phyloP scores from a whole-genome alignment of 64 coral and sea anemone genomes.

The Acropora tenuis region DNA sequence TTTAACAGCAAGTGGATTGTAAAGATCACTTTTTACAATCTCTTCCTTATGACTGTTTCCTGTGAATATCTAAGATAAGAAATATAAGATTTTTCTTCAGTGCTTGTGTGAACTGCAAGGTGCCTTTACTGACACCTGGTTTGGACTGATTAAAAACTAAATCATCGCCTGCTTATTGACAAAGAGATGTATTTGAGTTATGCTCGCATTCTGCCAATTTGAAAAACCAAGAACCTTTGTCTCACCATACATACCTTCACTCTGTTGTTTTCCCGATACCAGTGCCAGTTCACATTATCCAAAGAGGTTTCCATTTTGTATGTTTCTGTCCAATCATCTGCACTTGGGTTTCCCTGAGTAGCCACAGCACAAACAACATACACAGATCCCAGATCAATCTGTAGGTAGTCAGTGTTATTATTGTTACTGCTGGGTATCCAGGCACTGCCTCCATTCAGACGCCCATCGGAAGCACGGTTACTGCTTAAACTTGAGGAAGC shows the following conservation, averaged over 20 bases:
- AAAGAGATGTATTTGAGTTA: too few species aligned
- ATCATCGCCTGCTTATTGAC: too few species aligned
- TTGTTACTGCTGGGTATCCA: neutral
- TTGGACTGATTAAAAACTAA: too few species aligned
- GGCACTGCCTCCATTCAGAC: neutral
- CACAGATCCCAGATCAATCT: neutral
- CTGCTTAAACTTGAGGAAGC: neutral
- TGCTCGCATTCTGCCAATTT: too few species aligned
- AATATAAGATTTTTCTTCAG: too few species aligned
- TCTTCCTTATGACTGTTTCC: too few species aligned
- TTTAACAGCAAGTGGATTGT: too few species aligned
- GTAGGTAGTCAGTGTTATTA: conserved; percentile 1
- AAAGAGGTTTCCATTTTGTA: neutral
- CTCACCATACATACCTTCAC: neutral
- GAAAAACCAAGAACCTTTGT: too few species aligned
- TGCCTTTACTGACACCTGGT: too few species aligned
- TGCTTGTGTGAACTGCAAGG: too few species aligned
- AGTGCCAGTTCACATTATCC: neutral
- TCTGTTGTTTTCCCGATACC: neutral
- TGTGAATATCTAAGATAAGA: too few species aligned
- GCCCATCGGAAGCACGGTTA: neutral
- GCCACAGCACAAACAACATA: neutral
- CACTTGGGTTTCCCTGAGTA: neutral
- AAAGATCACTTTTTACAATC: too few species aligned
- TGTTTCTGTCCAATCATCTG: neutral